Percentiles rank a stretch among this genome's conserved stretches.
phyloP scores from a whole-genome alignment of 2,797 vertebrate genomes.

The Cossypha niveicapilla region DNA sequence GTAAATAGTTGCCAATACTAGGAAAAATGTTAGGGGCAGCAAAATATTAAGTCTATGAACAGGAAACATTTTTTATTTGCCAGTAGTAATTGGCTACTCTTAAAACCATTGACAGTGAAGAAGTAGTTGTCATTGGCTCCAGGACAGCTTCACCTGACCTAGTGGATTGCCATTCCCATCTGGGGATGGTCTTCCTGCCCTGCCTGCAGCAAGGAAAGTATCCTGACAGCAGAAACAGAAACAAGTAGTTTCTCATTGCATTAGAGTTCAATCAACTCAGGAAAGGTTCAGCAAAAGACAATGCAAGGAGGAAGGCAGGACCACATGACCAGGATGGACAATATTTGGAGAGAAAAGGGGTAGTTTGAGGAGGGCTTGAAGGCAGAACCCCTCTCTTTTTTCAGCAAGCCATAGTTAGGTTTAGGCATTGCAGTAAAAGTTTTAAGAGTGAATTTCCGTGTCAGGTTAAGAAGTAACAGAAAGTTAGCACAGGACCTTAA shows the following conservation, averaged over 20 bases:
- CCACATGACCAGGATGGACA: background rate
- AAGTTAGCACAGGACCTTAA: background rate
- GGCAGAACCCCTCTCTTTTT: background rate
- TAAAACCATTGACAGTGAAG: background rate
- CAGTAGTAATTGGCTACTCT: conserved; percentile 11
- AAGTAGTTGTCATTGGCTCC: conserved; percentile 5
- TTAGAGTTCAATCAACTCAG: background rate
- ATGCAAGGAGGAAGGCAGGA: background rate
- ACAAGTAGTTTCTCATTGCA: background rate
- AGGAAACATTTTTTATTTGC: conserved; percentile 40
- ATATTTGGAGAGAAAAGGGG: background rate
- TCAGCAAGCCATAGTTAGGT: background rate
- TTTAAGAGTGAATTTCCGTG: background rate
- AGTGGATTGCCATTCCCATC: background rate
- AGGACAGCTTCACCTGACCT: background rate
- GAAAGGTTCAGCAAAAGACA: background rate
- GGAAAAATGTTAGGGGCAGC: background rate
- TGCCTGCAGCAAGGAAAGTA: background rate
- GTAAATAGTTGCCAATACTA: conserved; percentile 19
- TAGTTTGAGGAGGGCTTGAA: background rate
- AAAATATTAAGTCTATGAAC: conserved; percentile 8
- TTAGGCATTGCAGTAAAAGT: background rate
- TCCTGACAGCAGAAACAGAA: background rate
- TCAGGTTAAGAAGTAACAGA: background rate
- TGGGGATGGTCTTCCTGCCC: background rate